Conservation (phyloP, 2,797 vertebrate genomes). For the Nothura maculosa region DNA sequence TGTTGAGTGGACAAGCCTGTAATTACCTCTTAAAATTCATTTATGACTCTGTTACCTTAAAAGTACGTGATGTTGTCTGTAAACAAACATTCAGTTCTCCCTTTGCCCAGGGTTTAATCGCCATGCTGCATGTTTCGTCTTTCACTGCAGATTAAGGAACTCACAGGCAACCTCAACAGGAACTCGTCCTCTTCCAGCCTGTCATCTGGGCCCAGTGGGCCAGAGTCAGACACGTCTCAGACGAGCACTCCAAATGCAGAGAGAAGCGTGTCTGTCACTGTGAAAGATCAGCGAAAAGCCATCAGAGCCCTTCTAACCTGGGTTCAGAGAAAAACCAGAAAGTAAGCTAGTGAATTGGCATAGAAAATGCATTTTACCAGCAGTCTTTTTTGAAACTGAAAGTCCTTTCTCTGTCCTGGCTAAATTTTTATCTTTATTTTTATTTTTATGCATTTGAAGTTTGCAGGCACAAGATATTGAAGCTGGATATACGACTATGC, state of each 20-base stretch:
- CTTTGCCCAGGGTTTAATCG: neutral
- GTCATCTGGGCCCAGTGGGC: conserved; percentile 92
- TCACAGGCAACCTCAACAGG: conserved; percentile 95
- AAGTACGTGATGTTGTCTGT: neutral
- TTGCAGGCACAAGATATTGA: neutral
- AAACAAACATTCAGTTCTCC: neutral
- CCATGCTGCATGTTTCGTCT: neutral
- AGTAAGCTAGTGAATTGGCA: conserved; percentile 83
- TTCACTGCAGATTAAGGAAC: conserved; percentile 92
- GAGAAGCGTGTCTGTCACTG: conserved; percentile 78
- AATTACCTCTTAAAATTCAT: conserved; percentile 28
- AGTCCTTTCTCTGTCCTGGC: neutral
- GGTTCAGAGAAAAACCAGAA: conserved; percentile 95
- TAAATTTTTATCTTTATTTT: accelerated
- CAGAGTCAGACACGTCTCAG: conserved; percentile 89
- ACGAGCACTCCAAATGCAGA: conserved; percentile 88
- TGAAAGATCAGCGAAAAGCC: conserved; percentile 91
- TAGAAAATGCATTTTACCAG: neutral
- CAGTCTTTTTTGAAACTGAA: neutral
- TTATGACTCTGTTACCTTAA: neutral
- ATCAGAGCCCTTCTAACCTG: conserved; percentile 94
- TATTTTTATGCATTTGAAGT: neutral
- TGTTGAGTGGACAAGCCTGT: neutral
- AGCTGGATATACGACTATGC: accelerated
- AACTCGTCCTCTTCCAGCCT: conserved; percentile 92